These are phyloP conservation scores for Nephrotoma flavescens DNA, from an alignment of 2,888 invertebrate genomes.

Conservation along the genomic window DNA sequence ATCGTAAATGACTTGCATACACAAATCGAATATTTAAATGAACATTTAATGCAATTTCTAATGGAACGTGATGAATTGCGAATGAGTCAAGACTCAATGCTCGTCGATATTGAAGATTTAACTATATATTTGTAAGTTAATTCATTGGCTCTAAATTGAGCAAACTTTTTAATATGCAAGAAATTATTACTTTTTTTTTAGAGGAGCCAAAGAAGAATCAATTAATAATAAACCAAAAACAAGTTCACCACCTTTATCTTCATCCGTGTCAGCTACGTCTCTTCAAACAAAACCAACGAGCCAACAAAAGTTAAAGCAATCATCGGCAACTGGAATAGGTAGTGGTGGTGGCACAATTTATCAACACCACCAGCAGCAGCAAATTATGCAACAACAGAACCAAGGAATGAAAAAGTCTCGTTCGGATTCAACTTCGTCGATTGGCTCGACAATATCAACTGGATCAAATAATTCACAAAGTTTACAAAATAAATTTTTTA, in stretches of 20 bases:
- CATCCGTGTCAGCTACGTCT: background rate
- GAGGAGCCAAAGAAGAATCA: conserved; percentile 37
- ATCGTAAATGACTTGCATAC: conserved; percentile 89
- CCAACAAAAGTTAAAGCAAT: background rate
- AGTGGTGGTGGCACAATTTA: background rate
- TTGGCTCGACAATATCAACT: conserved; percentile 3
- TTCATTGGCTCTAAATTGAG: no score
- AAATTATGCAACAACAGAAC: conserved; percentile 1
- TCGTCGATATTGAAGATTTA: conserved; percentile 92
- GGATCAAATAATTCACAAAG: conserved; percentile 1
- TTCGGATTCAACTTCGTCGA: background rate
- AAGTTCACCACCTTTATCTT: background rate
- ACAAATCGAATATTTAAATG: conserved; percentile 85
- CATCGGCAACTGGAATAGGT: background rate
- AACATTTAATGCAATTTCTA: conserved; percentile 73
- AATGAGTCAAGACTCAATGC: conserved; percentile 96
- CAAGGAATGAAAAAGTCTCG: background rate
- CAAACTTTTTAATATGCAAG: no score
- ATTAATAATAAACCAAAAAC: conserved; percentile 13
- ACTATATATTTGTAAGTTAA: conserved; percentile 69
- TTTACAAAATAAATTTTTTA: conserved; percentile 13
- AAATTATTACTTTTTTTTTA: conserved; percentile 20
- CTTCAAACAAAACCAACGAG: conserved; percentile 2
- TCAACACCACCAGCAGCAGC: conserved; percentile 2
- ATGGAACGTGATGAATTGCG: conserved; percentile 90